Base-by-base conservation (phyloP, 2,113 vertebrate genomes). In the Antennarius striatus region DNA sequence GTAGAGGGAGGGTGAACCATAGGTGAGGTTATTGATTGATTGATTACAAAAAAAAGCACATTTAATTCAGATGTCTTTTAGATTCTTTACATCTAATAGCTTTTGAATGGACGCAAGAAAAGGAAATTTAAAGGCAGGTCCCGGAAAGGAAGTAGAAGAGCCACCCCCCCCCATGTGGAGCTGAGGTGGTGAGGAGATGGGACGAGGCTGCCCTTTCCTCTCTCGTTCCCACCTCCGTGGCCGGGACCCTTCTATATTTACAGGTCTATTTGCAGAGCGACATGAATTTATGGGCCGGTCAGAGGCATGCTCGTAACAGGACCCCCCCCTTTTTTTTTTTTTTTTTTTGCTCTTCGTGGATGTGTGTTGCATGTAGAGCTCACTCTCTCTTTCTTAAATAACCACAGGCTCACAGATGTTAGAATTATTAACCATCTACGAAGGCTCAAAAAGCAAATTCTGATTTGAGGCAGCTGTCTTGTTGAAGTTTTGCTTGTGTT, bases 191-290 rank as follows among this genome's bases (percentile, higher is more conserved):
- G 6, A 55, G 45, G 11, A 73, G 79, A 56, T 28, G 77, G 58
- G 61, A 64, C 68, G 7, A 60, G 66, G 69, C 74, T 82, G 78
- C 69, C 84, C 82, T 82, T 86, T 72, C 62, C 81, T 63, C 73
- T 64, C 69, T 53, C 52, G 16, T 77, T 79, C 71, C 84, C 74
- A 81, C 81, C 81, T 81, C 67, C 42, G 5, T 51, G 2, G 29
- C 55, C 45, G 12, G 47, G 63, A 36, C 77, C 54, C 68, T 12
- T 78, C 86, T 89, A 91, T 84, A 88, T 88, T 91, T 91, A 89
- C 83, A 68, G 32, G 29, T 85, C 86, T 91, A 91, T 91, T 91
- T 91, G 50, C 72, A 83, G 88, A 64, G 70, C 52, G 79, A 78
- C 79, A 56, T 82, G 74, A 80, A 76, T 87, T 89, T 86, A 86